Conservation (phyloP, 1,140 invertebrate genomes). For the Littorina saxatilis region DNA sequence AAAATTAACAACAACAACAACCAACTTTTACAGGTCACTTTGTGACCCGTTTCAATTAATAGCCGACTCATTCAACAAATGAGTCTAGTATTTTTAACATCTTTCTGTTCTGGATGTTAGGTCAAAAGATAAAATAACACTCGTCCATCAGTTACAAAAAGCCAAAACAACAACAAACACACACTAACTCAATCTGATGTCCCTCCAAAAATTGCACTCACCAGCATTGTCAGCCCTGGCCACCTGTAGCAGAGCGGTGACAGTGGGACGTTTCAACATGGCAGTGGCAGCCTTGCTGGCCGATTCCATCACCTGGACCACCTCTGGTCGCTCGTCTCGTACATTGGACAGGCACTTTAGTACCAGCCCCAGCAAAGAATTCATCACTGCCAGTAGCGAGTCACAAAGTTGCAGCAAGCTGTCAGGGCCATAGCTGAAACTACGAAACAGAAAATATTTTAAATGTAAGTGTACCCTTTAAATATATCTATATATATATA, state of each 20-base stretch:
- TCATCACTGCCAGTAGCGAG: conserved; percentile 68
- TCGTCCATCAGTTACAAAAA: too few species aligned
- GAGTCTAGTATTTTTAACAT: too few species aligned
- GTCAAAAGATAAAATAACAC: too few species aligned
- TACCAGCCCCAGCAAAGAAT: conserved; percentile 72
- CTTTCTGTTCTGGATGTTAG: too few species aligned
- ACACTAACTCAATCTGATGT: background rate
- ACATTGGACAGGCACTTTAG: conserved; percentile 67
- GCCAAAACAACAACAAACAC: too few species aligned
- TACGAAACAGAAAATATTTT: too few species aligned
- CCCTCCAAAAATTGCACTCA: conserved; percentile 49
- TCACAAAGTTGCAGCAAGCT: conserved; percentile 71
- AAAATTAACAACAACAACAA: too few species aligned
- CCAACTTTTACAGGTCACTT: too few species aligned
- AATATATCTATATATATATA: too few species aligned
- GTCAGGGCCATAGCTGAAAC: conserved; percentile 72
- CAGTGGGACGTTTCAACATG: conserved; percentile 70
- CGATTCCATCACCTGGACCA: conserved; percentile 61
- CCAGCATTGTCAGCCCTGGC: conserved; percentile 74
- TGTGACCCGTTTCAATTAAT: too few species aligned
- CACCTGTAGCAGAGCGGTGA: conserved; percentile 75
- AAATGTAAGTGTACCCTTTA: too few species aligned
- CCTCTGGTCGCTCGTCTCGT: conserved; percentile 49
- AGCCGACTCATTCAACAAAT: too few species aligned
- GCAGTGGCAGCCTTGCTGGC: conserved; percentile 71